These are phyloP conservation scores for Tupaia tana DNA, from an alignment of 2,113 vertebrate genomes.

Conservation along the genomic window DNA sequence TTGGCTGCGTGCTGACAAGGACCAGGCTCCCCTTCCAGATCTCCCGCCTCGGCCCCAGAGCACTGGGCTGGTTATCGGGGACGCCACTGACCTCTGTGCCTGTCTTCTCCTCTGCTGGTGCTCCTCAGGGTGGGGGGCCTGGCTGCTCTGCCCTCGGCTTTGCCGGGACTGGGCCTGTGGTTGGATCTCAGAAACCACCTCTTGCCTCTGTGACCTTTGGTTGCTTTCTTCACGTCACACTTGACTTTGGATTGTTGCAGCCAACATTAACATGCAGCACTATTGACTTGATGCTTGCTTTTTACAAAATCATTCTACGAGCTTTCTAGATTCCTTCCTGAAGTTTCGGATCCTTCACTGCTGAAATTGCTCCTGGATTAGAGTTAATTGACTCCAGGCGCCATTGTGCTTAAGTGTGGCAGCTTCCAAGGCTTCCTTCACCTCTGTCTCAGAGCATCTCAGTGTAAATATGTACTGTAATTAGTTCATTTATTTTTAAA, in stretches of 20 bases:
- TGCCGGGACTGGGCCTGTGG: background rate
- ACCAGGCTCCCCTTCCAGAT: background rate
- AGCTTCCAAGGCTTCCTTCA: background rate
- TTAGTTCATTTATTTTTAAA: background rate
- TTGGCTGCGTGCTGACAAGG: background rate
- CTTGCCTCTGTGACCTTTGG: background rate
- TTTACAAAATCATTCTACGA: background rate
- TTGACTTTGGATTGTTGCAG: background rate
- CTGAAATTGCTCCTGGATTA: background rate
- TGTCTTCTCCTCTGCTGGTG: background rate
- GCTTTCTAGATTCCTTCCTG: constrained; percentile 22
- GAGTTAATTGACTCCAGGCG: background rate
- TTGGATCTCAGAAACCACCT: background rate
- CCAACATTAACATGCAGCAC: background rate
- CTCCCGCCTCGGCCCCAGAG: background rate
- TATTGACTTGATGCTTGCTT: background rate
- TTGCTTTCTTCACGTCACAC: background rate
- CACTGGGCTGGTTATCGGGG: background rate
- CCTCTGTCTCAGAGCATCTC: background rate
- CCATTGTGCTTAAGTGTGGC: background rate
- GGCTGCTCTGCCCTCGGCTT: background rate
- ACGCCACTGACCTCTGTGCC: background rate
- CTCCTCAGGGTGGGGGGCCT: background rate
- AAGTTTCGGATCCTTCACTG: background rate
- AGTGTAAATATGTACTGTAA: background rate